These are phyloP conservation scores for Cataglyphis albicans DNA, from an alignment of 2,888 invertebrate species.

Conservation along the genomic window DNA sequence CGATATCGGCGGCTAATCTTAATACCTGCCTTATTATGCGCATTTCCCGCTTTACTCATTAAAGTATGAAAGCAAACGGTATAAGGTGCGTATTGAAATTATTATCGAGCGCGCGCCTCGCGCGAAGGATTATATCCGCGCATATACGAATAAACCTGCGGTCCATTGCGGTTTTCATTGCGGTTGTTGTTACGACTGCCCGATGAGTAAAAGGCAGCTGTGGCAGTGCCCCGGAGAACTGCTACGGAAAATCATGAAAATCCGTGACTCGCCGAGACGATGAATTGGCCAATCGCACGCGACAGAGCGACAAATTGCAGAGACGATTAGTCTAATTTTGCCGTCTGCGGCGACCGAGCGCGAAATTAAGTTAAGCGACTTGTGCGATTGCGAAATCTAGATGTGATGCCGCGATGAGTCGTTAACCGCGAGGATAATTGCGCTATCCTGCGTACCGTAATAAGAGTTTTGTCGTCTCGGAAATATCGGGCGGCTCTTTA, in stretches of 20 bases:
- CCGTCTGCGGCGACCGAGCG: conserved; percentile 36
- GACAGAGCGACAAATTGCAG: conserved; percentile 58
- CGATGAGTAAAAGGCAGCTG: conserved; percentile 12
- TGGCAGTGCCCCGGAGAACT: background rate
- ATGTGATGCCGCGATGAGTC: conserved; percentile 43
- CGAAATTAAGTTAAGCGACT: conserved; percentile 35
- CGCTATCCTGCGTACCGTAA: conserved; percentile 30
- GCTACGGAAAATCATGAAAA: conserved; percentile 41
- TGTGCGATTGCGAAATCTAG: conserved; percentile 45
- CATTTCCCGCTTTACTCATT: conserved; percentile 28
- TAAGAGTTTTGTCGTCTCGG: conserved; percentile 9
- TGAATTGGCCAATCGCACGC: conserved; percentile 54
- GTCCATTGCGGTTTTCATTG: conserved; percentile 29
- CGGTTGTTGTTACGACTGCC: conserved; percentile 25
- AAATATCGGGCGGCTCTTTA: conserved; percentile 13
- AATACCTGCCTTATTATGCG: conserved; percentile 14
- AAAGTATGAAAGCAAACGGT: background rate
- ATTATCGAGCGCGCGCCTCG: conserved; percentile 10
- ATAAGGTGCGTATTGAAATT: conserved; percentile 16
- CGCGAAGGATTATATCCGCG: background rate
- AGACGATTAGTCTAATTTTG: conserved; percentile 66
- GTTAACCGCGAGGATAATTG: conserved; percentile 51
- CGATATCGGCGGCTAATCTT: conserved; percentile 12
- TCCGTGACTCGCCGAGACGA: conserved; percentile 22
- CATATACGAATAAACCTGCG: conserved; percentile 14